Base-by-base conservation (phyloP, 1,140 invertebrate species). In the Leptopilina boulardi region DNA sequence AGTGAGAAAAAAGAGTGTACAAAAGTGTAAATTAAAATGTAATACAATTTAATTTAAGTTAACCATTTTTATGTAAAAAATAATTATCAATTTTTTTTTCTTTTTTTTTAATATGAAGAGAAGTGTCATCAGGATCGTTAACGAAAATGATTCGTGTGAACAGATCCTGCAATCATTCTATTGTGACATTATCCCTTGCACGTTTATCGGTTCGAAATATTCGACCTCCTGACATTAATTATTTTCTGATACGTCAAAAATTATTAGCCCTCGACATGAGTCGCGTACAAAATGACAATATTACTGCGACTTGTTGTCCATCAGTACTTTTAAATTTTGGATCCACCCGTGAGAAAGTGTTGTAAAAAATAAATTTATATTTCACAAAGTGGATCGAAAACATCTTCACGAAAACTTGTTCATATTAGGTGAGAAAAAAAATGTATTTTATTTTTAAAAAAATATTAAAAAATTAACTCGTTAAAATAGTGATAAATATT, bases 201-300 rank as follows among this genome's bases (percentile, higher is more conserved):
- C 59, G 59, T 30, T 66, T 66, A 23, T 66, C 59, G 21, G 23
- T 66, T n/a, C 23, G 59, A 66, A 66, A 66, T n/a, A 66, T 66
- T 30, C 59, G 59, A 66, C 59, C 59, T 66, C 59, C 59, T 66
- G 59, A 66, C 59, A 34, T n/a, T 34, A 30, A 66, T 34, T 38
- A 38, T 38, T 38, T n/a, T 21, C 21, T 26, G 3, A 23, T 13
- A 15, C 23, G 13, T n/a, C n/a, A 34, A 26, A 34, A n/a, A 34
- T 15, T 6, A 38, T 38, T 30, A 66, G 2, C n/a, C n/a, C n/a
- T 15, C 21, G 26, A 11, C 26, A 66, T 66, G 23, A 66, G 15
- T n/a, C 1, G 59, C 2, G 59, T 6, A 30, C 4, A 30, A n/a
- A 66, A n/a, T n/a, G n/a, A 2, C 23, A 34, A 66, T 66, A 34